Percentiles rank a stretch among this genome's conserved stretches.
Evolutionary conservation across 2,888 invertebrate species (phyloP).

Genomic region (Watsonalla binaria): DNA sequence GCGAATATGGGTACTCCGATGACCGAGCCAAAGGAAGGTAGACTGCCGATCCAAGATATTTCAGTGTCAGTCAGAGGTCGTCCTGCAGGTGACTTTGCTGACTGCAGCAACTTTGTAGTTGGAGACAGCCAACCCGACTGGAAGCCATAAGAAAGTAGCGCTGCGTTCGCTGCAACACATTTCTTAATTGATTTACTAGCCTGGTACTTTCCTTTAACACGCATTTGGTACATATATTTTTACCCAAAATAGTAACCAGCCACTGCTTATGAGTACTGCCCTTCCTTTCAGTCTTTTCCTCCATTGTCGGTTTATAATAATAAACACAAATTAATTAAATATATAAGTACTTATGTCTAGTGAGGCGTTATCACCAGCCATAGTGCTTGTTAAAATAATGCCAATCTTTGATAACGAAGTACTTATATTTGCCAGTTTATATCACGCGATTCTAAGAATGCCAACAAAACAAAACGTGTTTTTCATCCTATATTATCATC

Average conservation of each 20-base stretch:
- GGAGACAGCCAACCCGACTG: conserved; percentile 69
- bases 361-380: no score
- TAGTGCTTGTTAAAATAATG: no score
- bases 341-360: no score
- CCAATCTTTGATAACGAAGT: no score
- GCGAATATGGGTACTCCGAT: conserved; percentile 55
- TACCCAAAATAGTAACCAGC: conserved; percentile 24
- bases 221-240: neutral
- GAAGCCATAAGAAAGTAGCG: conserved; percentile 57
- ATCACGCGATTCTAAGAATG: no score
- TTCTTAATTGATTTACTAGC: conserved; percentile 5
- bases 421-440: no score
- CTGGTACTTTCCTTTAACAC: conserved; percentile 5
- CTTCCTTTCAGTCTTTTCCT: conserved; percentile 1
- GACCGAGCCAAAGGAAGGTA: conserved; percentile 55
- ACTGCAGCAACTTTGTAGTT: conserved; percentile 49
- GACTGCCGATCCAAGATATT: conserved; percentile 64
- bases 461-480: no score
- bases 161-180: conserved; percentile 46
- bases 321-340: neutral
- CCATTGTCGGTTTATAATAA: neutral
- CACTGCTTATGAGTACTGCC: conserved; percentile 27
- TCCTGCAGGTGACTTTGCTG: conserved; percentile 44
- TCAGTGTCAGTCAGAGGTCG: conserved; percentile 44
- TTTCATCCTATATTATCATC: no score